Conservation (phyloP, 2,113 vertebrate genomes). For the Acinonyx jubatus region DNA sequence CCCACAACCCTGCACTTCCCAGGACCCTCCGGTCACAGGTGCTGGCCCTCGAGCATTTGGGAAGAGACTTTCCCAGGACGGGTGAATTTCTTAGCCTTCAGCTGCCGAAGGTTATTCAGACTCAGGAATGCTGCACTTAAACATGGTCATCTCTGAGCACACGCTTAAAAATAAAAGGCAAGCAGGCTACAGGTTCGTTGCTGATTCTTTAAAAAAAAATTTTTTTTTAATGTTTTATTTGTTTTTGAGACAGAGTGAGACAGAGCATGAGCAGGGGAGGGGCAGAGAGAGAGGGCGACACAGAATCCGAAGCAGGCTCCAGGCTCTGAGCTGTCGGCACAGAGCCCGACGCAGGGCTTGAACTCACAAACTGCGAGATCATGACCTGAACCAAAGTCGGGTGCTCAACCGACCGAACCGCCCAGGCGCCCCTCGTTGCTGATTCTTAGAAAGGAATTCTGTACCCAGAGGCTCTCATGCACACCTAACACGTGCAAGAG, state of each 20-base stretch:
- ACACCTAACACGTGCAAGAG: background rate
- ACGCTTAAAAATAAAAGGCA: background rate
- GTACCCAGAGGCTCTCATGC: accelerated
- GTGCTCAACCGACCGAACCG: too few species aligned
- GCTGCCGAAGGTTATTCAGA: constrained; percentile 16
- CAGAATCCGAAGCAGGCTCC: too few species aligned
- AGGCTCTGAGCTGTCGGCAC: too few species aligned
- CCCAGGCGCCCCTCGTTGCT: background rate
- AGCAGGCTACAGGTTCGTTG: background rate
- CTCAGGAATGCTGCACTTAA: constrained; percentile 14
- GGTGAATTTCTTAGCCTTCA: constrained; percentile 15
- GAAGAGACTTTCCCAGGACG: background rate
- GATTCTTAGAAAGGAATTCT: background rate
- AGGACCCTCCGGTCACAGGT: accelerated
- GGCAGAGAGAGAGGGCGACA: too few species aligned
- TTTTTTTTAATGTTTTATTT: too few species aligned
- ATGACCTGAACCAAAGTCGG: too few species aligned
- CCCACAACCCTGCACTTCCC: background rate
- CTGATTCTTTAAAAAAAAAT: background rate
- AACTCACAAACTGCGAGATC: too few species aligned
- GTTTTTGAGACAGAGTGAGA: too few species aligned
- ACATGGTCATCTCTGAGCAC: background rate
- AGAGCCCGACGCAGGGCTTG: too few species aligned
- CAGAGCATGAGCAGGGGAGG: too few species aligned
- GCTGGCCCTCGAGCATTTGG: background rate